Conservation (phyloP, 2,113 vertebrate genomes). For the Gallinago undulata region DNA sequence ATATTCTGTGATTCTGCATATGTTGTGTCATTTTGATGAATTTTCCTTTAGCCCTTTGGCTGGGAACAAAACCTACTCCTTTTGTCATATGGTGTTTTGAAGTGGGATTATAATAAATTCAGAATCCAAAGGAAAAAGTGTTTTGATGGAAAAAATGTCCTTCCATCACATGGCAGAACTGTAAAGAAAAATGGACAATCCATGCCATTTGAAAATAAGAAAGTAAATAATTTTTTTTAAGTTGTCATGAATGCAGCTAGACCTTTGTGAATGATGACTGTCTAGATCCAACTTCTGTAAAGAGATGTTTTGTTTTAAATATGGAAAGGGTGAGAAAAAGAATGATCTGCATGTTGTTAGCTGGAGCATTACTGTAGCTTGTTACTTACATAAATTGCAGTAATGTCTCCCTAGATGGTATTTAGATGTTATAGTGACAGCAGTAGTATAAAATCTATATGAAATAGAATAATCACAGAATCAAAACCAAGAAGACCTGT, state of each 20-base stretch:
- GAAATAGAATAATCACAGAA: not conserved
- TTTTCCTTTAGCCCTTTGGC: not conserved
- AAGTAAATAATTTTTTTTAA: not conserved
- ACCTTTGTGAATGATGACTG: not conserved
- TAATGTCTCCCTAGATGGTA: not conserved
- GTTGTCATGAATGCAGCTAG: not conserved
- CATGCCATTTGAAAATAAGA: not conserved
- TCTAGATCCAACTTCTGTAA: not conserved
- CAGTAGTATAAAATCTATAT: not conserved
- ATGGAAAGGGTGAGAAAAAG: not conserved
- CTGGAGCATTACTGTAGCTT: not conserved
- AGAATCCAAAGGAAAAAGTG: not conserved
- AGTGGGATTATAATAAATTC: not conserved
- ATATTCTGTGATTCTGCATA: not conserved
- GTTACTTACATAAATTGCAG: not conserved
- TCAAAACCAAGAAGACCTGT: not conserved
- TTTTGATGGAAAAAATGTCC: not conserved
- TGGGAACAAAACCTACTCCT: not conserved
- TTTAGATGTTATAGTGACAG: not conserved
- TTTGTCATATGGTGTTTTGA: not conserved
- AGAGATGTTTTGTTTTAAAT: not conserved
- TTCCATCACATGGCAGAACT: not conserved
- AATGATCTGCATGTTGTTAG: not conserved
- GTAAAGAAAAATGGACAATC: not conserved
- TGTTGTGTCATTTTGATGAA: not conserved